Evolutionary conservation across 2,113 vertebrate species (phyloP), one percentile per base, ranked within the genome.

Genomic region (Anas platyrhynchos): DNA sequence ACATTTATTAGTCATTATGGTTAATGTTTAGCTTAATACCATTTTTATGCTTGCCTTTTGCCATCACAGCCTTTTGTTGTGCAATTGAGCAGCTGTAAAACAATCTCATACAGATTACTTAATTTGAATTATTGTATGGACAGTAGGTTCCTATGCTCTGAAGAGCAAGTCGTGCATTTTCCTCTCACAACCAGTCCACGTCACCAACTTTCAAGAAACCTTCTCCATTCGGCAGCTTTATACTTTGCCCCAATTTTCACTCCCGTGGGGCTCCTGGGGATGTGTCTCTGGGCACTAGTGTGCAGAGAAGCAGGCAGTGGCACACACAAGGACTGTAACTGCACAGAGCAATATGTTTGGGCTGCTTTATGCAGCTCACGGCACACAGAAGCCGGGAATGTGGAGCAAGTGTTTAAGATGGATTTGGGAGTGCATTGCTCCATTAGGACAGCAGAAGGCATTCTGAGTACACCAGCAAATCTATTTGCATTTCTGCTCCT

Each of bases 1-100:
- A 80, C 13, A 7, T 92, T 96, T 93, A 96, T 96, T 94, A 94
- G 86, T 93, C 95, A 95, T 96, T 95, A 96, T 83, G 86, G 96
- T 93, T 97, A 97, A 97, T 92, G 94, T 91, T 94, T 97, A 96
- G 78, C 96, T 91, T 94, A 93, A 87, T 91, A 73, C 80, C 66
- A 54, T 89, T 83, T 95, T 96, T 86, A 93, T 92, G 81, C 77
- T 46, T 96, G 91, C 81, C 91, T 95, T 91, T 95, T 91, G 81
- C 81, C 92, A 95, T 94, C 71, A 56, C 32, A 73, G 78, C 87
- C 52, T 93, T 95, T 91, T 95, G 91, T 92, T 93, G 88, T 95
- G 91, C 91, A 94, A 94, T 89, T 97, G 91, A 95, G 81, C 71
- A 91, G 81, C 86, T 87, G 74, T 96, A 94, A 96, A 95, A 91